These are phyloP conservation scores for Troglohyphantes excavatus DNA, from an alignment of 2,888 invertebrate genomes.

Conservation along the genomic window DNA sequence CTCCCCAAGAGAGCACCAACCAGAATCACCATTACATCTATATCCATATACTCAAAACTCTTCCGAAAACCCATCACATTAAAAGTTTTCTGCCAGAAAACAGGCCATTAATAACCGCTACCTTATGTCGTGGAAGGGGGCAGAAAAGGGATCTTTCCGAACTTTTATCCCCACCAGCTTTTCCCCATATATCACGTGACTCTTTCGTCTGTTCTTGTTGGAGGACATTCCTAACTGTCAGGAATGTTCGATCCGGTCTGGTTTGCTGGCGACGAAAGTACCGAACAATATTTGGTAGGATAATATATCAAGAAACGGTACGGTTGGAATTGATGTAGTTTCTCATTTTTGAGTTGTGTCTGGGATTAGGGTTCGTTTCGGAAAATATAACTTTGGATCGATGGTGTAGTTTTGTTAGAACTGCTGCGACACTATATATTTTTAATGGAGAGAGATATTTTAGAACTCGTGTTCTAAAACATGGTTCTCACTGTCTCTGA, in stretches of 20 bases:
- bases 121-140: background rate
- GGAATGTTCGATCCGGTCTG: background rate
- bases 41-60: slow-evolving; percentile 17
- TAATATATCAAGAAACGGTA: background rate
- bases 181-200: background rate
- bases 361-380: background rate
- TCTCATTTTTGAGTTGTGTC: background rate
- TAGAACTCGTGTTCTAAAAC: too few species aligned
- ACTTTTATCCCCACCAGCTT: background rate
- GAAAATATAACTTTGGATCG: background rate
- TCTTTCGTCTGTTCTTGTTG: background rate
- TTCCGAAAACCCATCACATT: slow-evolving; percentile 14
- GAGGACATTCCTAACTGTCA: background rate
- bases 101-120: slow-evolving; percentile 7
- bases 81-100: slow-evolving; percentile 17
- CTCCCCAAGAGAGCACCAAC: background rate
- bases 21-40: background rate
- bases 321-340: slow-evolving; percentile 13
- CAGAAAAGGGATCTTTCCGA: background rate
- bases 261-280: background rate
- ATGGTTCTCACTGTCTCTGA: too few species aligned
- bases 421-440: too few species aligned
- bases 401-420: background rate
- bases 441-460: too few species aligned
- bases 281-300: slow-evolving; percentile 6